phyloP scores from a whole-genome alignment of 2,888 invertebrate genomes.

The Erannis defoliaria region DNA sequence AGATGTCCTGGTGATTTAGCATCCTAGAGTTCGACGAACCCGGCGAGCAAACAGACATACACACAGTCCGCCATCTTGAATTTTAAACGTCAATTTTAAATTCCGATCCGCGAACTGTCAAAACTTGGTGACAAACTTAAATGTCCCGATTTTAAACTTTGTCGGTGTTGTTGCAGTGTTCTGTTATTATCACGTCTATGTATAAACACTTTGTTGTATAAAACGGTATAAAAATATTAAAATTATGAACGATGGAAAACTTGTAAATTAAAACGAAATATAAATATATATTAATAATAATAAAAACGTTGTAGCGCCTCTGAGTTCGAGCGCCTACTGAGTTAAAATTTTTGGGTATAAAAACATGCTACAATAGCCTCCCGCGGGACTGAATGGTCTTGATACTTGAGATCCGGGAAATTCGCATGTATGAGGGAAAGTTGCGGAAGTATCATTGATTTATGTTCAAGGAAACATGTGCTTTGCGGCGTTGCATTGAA shows the following conservation, averaged over 20 bases:
- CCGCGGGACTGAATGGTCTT: conserved; percentile 68
- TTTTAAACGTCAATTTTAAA: conserved; percentile 63
- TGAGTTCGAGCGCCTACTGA: conserved; percentile 86
- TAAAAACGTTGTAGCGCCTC: conserved; percentile 85
- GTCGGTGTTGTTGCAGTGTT: conserved; percentile 51
- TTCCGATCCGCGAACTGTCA: conserved; percentile 67
- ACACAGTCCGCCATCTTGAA: conserved; percentile 80
- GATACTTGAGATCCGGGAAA: conserved; percentile 67
- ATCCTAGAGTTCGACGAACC: conserved; percentile 81
- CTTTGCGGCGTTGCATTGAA: conserved; percentile 42
- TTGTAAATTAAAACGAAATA: conserved; percentile 87
- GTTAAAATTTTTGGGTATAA: conserved; percentile 87
- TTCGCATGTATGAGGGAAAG: conserved; percentile 49
- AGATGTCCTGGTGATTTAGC: conserved; percentile 82
- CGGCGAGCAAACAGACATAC: conserved; percentile 71
- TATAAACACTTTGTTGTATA: conserved; percentile 85
- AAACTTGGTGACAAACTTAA: conserved; percentile 54
- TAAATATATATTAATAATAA: conserved; percentile 87
- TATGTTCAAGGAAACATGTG: conserved; percentile 49
- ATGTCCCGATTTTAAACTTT: conserved; percentile 34
- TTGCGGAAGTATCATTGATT: conserved; percentile 42
- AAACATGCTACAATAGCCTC: conserved; percentile 87
- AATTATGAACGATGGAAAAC: conserved; percentile 86
- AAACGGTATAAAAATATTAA: conserved; percentile 87
- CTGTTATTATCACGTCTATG: conserved; percentile 74